Base-by-base conservation (phyloP, 1,140 invertebrate species). In the Trigoniulus corallinus region DNA sequence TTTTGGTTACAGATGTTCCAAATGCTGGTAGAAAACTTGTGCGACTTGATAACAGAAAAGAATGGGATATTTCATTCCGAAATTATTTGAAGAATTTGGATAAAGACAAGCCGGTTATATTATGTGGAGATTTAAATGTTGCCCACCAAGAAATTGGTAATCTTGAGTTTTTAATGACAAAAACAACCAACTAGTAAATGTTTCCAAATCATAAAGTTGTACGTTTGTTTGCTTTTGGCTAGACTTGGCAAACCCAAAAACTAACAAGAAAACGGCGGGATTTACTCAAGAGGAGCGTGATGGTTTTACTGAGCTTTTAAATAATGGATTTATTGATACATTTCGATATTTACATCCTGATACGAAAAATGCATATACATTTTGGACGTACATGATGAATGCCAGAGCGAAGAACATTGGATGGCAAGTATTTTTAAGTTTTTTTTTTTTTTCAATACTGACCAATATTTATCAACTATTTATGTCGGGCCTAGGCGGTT, bases 81-180 rank as follows among this genome's bases (percentile, higher is more conserved):
- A 71, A 77, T 20, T 80, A 82, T 64, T 63, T 97, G 7, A 78
- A 82, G 59, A 67, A 79, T 45, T 70, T 98, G 20, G 87, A 98
- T 69, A 69, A 74, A 51, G 81, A 83, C 46, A 98, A 99, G 66
- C 88, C 93, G 15, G 87, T 98, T 0, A 82, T 98, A 45, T 74
- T 96, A 55, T 88, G 83, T 64, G 94, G 95, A 1, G 95, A 98
- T 68, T 80, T 98, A 73, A 98, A 98, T 72, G 94, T 98, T 3
- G 82, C 93, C 43, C 94, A 98, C 67, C 68, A 81, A 57, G 86
- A 93, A 74, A 96, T 97, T 62, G 87, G 85, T 88, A 69, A n/a
- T n/a, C n/a, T n/a, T n/a, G 64, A 58, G 54, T 54, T 51, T 24
- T 34, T 47, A 10, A 20, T 23, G 26, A 29, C 29, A 23, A 48